Base-by-base conservation (phyloP, 1,140 invertebrate genomes). In the Nymphalis io region DNA sequence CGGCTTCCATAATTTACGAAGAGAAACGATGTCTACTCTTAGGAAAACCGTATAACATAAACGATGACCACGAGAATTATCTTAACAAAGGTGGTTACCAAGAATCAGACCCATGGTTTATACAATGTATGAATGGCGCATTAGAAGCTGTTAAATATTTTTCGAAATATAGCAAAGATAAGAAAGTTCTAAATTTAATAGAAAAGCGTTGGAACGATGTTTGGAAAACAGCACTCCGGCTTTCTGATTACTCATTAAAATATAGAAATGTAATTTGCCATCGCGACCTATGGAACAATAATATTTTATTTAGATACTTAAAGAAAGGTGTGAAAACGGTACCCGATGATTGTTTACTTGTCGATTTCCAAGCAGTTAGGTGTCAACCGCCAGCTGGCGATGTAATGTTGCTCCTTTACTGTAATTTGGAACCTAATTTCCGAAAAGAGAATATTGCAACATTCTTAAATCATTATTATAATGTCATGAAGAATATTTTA, bases 211-310 rank as follows among this genome's bases (percentile, higher is more conserved):
- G 91, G 91, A 27, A 38, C 33, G 21, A 75, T 11, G 68, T 90
- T 48, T 92, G 86, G 82, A 67, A 68, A 20, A 61, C 72, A 27
- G 85, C 77, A 13, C 74, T 89, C 51, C 63, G 73, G 46, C 61
- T 90, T 27, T 70, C 76, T 40, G 68, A 84, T 42, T 40, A 42
- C 11, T 85, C 85, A 33, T 39, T 64, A 8, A 75, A 82, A 42
- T 73, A 80, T 27, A 74, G 81, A 42, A 94, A 94, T 69, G 94
- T 94, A 0, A 83, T 95, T 8, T 92, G 90, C 44, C 95, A 95
- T 79, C 92, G 93, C 0, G 93, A 95, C 85, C 82, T 93, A 4
- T 95, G 94, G 94, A 90, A 91, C 20, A 94, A 94, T 44, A 95
- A 95, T 75, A 74, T 95, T 0, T 85, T 95, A 72, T 95, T 94